phyloP scores from a whole-genome alignment of 2,797 vertebrate species.

The Hylomyscus alleni region DNA sequence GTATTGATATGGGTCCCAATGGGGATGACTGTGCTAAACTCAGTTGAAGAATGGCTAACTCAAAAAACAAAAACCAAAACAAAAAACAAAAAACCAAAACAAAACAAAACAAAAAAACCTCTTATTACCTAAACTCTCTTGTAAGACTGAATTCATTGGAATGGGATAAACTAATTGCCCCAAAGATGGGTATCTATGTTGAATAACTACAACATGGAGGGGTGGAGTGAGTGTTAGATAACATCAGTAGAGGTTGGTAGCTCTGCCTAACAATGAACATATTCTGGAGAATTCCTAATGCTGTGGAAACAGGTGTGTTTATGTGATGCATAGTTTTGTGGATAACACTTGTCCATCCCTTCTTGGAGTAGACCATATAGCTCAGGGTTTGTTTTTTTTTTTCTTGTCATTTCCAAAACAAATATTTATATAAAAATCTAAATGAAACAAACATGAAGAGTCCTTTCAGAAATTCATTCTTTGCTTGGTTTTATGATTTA shows the following conservation, averaged over 20 bases:
- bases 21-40: not conserved
- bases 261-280: not conserved
- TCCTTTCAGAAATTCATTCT: slow-evolving; percentile 4
- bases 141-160: not conserved
- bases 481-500: not conserved
- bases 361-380: not conserved
- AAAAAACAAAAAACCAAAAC: too few relatives aligned
- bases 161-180: not conserved
- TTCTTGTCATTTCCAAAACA: not conserved
- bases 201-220: not conserved
- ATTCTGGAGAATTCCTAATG: too few relatives aligned
- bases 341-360: not conserved
- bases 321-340: not conserved
- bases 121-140: not conserved
- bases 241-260: not conserved
- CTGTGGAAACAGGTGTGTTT: too few relatives aligned
- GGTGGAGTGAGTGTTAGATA: not conserved
- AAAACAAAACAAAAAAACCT: not conserved
- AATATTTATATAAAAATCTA: slow-evolving; percentile 8
- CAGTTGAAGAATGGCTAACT: not conserved
- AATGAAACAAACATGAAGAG: not conserved
- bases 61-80: not conserved
- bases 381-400: not conserved
- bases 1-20: not conserved
- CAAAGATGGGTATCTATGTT: not conserved